These are phyloP conservation scores for Lysandra coridon DNA, from an alignment of 2,888 invertebrate species.

Conservation along the genomic window DNA sequence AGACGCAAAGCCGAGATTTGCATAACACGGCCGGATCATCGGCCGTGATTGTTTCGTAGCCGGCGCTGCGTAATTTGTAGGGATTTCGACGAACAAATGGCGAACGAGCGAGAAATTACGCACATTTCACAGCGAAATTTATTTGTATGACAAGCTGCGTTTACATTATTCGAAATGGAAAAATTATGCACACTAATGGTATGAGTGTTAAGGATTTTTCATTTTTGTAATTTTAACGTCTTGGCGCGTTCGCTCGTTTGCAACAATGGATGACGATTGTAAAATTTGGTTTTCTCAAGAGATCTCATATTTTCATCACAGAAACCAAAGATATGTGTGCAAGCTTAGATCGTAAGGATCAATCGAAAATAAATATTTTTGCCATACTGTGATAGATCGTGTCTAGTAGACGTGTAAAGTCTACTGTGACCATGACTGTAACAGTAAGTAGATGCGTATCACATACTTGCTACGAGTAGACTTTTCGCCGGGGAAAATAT, in stretches of 20 bases:
- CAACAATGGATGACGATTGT: background rate
- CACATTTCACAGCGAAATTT: constrained; percentile 35
- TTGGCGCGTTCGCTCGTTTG: background rate
- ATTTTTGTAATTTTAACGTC: background rate
- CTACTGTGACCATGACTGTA: too few species aligned
- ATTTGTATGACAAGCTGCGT: constrained; percentile 5
- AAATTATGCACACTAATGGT: constrained; percentile 19
- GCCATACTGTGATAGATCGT: too few species aligned
- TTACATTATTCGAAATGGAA: constrained; percentile 19
- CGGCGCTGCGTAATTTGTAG: constrained; percentile 71
- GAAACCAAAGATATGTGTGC: too few species aligned
- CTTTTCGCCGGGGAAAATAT: too few species aligned
- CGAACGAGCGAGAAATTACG: constrained; percentile 47
- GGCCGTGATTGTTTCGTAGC: constrained; percentile 72
- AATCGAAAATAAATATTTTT: too few species aligned
- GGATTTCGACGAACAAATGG: constrained; percentile 68
- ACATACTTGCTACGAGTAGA: too few species aligned
- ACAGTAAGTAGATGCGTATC: too few species aligned
- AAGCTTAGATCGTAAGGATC: too few species aligned
- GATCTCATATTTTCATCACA: too few species aligned
- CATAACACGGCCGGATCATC: constrained; percentile 73
- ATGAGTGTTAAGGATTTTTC: background rate
- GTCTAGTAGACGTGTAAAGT: too few species aligned
- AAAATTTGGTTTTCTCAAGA: background rate
- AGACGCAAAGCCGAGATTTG: constrained; percentile 70